phyloP scores from a whole-genome alignment of 2,797 vertebrate species.

The Halcyon smyrnensis region DNA sequence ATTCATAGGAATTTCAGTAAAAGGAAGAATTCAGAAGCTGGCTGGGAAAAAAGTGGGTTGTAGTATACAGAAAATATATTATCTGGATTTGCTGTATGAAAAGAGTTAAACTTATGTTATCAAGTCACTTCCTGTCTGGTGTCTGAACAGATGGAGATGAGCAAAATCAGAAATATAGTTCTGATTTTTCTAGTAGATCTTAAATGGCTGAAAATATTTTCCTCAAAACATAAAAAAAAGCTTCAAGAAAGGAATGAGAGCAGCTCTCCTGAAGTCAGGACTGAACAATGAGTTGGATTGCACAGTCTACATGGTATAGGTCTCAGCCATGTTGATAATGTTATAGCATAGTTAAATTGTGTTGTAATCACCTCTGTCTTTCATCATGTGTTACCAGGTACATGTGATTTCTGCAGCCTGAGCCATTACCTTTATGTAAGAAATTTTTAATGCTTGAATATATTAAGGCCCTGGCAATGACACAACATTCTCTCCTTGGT shows the following conservation, averaged over 20 bases:
- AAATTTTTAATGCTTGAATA: background rate
- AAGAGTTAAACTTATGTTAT: background rate
- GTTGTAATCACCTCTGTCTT: background rate
- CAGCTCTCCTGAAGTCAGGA: background rate
- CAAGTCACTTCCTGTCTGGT: background rate
- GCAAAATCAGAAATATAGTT: background rate
- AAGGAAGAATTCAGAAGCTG: background rate
- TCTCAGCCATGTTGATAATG: background rate
- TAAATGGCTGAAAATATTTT: background rate
- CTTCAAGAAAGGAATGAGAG: background rate
- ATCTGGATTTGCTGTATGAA: background rate
- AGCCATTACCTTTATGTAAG: background rate
- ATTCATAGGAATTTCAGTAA: background rate
- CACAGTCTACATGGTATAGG: background rate
- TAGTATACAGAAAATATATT: background rate
- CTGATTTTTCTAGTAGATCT: background rate
- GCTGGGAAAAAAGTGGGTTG: background rate
- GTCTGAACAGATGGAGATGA: background rate
- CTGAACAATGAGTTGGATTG: background rate
- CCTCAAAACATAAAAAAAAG: background rate
- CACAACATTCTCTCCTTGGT: background rate
- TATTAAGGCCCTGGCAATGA: background rate
- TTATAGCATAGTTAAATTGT: rapidly evolving
- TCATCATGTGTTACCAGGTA: rapidly evolving
- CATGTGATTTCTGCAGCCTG: background rate